Conservation (phyloP, 2,888 invertebrate genomes). For the Hoplodrina ambigua region DNA sequence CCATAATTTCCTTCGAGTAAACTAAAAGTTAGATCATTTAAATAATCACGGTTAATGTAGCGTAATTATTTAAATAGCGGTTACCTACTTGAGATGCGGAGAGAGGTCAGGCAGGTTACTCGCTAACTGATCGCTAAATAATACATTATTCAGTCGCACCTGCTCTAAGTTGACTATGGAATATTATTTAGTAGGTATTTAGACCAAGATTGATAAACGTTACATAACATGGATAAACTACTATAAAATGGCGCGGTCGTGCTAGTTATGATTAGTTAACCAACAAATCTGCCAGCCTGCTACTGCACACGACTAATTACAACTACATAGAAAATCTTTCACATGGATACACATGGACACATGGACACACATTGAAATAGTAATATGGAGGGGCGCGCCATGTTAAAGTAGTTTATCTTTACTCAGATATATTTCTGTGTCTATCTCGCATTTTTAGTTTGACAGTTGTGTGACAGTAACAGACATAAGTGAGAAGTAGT, state of each 20-base stretch:
- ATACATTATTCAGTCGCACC: slow-evolving; percentile 16
- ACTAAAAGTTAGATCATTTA: background rate
- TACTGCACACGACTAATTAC: no score
- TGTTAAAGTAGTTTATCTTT: no score
- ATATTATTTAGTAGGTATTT: slow-evolving; percentile 1
- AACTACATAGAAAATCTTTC: no score
- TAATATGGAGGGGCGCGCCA: no score
- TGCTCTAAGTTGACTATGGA: background rate
- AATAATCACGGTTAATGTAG: slow-evolving; percentile 11
- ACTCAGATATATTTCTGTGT: no score
- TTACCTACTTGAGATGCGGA: background rate
- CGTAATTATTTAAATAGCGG: background rate
- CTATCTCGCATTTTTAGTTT: background rate
- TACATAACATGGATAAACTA: background rate
- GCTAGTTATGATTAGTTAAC: no score
- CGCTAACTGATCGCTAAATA: background rate
- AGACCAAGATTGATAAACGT: background rate
- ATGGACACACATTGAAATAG: no score
- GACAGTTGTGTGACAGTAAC: background rate
- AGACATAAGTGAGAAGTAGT: background rate
- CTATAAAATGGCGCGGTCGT: no score
- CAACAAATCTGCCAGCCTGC: no score
- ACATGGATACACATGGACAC: no score
- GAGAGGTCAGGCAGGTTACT: background rate
- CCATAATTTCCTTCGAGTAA: background rate